phyloP scores from a whole-genome alignment of 2,888 invertebrate genomes.

The Mythimna impura region DNA sequence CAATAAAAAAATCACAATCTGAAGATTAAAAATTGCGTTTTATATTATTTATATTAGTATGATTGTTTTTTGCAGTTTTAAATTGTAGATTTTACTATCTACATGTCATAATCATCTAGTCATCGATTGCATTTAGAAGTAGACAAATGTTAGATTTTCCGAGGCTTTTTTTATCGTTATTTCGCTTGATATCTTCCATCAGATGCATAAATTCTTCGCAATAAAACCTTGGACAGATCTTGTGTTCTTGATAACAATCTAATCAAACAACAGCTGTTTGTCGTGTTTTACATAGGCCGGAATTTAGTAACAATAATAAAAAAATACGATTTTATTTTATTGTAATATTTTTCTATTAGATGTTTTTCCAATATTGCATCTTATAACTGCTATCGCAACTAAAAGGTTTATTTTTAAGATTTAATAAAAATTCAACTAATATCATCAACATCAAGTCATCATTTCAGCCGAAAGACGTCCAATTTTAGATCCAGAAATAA shows the following conservation, averaged over 20 bases:
- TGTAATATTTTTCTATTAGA: background rate
- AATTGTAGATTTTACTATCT: too few relatives aligned
- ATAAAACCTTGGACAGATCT: background rate
- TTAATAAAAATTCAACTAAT: too few relatives aligned
- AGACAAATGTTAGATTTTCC: background rate
- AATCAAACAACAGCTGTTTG: background rate
- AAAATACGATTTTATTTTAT: background rate
- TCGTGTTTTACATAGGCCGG: constrained; percentile 22
- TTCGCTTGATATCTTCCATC: constrained; percentile 1
- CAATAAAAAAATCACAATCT: too few relatives aligned
- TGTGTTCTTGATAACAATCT: constrained; percentile 19
- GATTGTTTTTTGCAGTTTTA: too few relatives aligned
- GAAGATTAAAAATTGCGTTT: too few relatives aligned
- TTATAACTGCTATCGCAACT: background rate
- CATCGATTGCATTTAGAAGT: constrained; percentile 6
- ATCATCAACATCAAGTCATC: too few relatives aligned
- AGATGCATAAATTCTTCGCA: background rate
- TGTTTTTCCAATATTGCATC: background rate
- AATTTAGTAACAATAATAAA: background rate
- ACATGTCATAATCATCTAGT: background rate
- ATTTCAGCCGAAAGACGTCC: too few relatives aligned
- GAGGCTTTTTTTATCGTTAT: background rate
- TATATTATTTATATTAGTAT: too few relatives aligned
- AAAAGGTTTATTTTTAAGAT: background rate
- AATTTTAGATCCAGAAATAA: too few relatives aligned